Base-by-base conservation (phyloP, 2,797 vertebrate species). In the Pseudochromis fuscus region DNA sequence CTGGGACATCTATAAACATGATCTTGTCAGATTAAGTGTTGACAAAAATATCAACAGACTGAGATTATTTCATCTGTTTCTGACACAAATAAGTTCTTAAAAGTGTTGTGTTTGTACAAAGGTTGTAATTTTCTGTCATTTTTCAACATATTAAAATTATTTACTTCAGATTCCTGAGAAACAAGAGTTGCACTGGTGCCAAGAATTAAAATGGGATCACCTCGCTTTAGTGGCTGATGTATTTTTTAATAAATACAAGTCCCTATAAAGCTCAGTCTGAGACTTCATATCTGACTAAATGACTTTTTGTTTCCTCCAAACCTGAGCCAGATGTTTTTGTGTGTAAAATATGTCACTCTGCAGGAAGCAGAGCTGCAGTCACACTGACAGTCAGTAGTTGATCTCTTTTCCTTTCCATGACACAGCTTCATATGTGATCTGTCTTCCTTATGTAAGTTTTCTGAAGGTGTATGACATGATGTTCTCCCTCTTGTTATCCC, bases 401-500 rank as follows among this genome's bases (percentile, higher is more conserved):
- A 33, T 21, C 25, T 24, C 15, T 42, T 35, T 37, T 15, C 21
- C 18, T 35, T 37, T 15, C 21, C 18, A 4, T 35, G 24, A n/a
- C 19, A 28, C 4, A 5, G 13, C 18, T 11, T 38, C 21, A 16
- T 15, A 3, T 25, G 1, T 59, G 23, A 71, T 63, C 5, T 18
- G 16, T 16, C 18, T 52, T 3, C 15, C 45, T 45, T 18, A 5
- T 50, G 6, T 27, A 52, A 35, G 15, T 3, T n/a, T 57, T 46
- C 24, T 40, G 18, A 37, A 31, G 3, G 12, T n/a, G n/a, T n/a
- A 11, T 57, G 12, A 68, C 53, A 3, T 12, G 7, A 19, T n/a
- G 7, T 16, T 74, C 11, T n/a, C 25, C 16, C 12, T 59, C 56
- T 48, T 67, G 12, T 72, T 73, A 48, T 63, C 57, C 81, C 72